Evolutionary conservation across 2,113 vertebrate species (phyloP).

Genomic region (Oenanthe oenanthe): DNA sequence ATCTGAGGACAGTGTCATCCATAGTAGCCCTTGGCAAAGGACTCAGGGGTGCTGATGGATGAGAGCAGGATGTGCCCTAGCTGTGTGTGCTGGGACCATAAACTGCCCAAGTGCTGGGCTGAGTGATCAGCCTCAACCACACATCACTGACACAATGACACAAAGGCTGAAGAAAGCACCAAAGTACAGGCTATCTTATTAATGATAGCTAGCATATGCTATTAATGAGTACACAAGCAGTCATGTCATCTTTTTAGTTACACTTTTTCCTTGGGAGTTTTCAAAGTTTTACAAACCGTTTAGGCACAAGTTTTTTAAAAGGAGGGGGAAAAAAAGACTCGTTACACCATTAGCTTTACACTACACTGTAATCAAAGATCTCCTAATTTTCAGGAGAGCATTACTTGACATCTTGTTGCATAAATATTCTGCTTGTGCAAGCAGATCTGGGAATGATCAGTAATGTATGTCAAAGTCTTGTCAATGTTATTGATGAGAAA

Average conservation of each 20-base stretch:
- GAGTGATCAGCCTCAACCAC: neutral
- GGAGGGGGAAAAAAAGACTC: rapidly evolving
- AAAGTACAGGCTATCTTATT: neutral
- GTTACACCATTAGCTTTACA: neutral
- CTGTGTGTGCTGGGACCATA: neutral
- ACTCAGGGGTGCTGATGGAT: neutral
- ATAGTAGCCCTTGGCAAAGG: neutral
- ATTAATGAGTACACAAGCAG: neutral
- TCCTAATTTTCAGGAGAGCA: neutral
- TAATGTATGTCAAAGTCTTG: neutral
- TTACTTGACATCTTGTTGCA: neutral
- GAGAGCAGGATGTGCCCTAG: neutral
- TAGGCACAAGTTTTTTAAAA: neutral
- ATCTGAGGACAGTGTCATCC: neutral
- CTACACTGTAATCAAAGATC: neutral
- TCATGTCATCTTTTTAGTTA: neutral
- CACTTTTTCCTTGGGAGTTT: neutral
- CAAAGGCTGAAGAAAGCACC: neutral
- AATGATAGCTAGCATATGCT: neutral
- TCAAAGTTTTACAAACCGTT: neutral
- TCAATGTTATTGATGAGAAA: neutral
- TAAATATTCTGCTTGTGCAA: neutral
- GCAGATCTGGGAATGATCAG: neutral
- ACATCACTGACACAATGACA: neutral
- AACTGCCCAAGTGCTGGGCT: rapidly evolving